A percentile compares a stretch with the other conserved stretches of the same genome.
phyloP scores from a whole-genome alignment of 2,797 vertebrate genomes.

The Sebastes elongatus region DNA sequence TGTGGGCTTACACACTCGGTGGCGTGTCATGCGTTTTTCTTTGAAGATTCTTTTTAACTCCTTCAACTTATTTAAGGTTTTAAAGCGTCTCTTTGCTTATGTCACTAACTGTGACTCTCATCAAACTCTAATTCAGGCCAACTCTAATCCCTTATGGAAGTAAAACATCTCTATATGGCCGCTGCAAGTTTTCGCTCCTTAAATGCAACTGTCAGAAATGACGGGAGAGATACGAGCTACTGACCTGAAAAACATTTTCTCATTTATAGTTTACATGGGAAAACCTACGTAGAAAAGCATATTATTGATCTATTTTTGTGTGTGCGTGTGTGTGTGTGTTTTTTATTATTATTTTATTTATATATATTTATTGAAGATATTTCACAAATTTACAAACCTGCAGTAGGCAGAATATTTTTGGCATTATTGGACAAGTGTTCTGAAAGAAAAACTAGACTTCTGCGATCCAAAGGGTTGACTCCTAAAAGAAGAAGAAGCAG shows the following conservation, averaged over 20 bases:
- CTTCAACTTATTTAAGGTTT: constrained; percentile 37
- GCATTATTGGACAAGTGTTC: too few relatives aligned
- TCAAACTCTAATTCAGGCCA: constrained; percentile 41
- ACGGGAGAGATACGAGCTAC: neutral
- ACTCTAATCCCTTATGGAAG: constrained; percentile 40
- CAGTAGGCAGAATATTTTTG: neutral
- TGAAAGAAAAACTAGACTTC: neutral
- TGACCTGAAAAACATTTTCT: neutral
- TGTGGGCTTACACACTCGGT: constrained; percentile 26
- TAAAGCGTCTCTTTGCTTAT: constrained; percentile 14
- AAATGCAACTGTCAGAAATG: neutral
- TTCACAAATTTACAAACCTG: too few relatives aligned
- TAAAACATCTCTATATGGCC: constrained; percentile 9
- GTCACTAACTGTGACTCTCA: constrained; percentile 26
- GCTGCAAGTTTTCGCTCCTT: constrained; percentile 5
- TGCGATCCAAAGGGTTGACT: neutral
- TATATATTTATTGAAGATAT: too few relatives aligned
- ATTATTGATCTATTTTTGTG: neutral
- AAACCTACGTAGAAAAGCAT: neutral
- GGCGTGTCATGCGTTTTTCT: constrained; percentile 43
- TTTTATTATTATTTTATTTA: too few relatives aligned
- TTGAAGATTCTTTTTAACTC: constrained; percentile 52
- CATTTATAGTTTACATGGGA: neutral
- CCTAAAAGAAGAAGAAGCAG: neutral
- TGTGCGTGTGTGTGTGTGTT: too few relatives aligned